A percentile compares a stretch with the other conserved stretches of the same genome.
Conservation (phyloP, 2,888 invertebrate genomes). For the Ormia ochracea region DNA sequence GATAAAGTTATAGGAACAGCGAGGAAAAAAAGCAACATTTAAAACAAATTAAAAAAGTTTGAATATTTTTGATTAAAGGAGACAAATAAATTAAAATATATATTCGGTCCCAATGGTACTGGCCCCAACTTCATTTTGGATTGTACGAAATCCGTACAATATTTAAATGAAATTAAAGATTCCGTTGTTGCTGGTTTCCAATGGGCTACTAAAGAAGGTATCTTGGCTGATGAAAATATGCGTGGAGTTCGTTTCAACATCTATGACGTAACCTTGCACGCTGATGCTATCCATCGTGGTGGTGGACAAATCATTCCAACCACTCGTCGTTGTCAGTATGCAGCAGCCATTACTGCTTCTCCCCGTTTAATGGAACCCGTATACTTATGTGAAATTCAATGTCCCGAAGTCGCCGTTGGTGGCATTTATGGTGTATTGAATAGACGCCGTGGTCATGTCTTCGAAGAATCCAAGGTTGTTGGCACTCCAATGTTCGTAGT, state of each 20-base stretch:
- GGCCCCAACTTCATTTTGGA: constrained; percentile 98
- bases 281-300: constrained; percentile 99
- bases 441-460: constrained; percentile 97
- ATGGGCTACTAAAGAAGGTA: constrained; percentile 99
- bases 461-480: constrained; percentile 95
- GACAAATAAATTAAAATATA: constrained; percentile 10
- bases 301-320: constrained; percentile 99
- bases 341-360: constrained; percentile 93
- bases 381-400: constrained; percentile 99
- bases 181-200: constrained; percentile 99
- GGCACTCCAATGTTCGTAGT: constrained; percentile 99
- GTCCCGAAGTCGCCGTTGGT: constrained; percentile 96
- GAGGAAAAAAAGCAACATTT: not conserved
- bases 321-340: constrained; percentile 97
- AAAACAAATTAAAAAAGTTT: constrained; percentile 29
- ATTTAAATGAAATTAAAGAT: constrained; percentile 99
- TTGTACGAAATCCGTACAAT: constrained; percentile 99
- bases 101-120: constrained; percentile 89
- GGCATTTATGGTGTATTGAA: constrained; percentile 99
- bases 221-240: constrained; percentile 98
- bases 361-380: constrained; percentile 99
- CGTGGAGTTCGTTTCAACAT: constrained; percentile 97
- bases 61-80: constrained; percentile 30
- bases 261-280: constrained; percentile 98
- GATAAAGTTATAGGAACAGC: not conserved